A percentile compares a stretch with the other conserved stretches of the same genome.
Conservation (phyloP, 2,888 invertebrate species). For the Cephalotes varians region DNA sequence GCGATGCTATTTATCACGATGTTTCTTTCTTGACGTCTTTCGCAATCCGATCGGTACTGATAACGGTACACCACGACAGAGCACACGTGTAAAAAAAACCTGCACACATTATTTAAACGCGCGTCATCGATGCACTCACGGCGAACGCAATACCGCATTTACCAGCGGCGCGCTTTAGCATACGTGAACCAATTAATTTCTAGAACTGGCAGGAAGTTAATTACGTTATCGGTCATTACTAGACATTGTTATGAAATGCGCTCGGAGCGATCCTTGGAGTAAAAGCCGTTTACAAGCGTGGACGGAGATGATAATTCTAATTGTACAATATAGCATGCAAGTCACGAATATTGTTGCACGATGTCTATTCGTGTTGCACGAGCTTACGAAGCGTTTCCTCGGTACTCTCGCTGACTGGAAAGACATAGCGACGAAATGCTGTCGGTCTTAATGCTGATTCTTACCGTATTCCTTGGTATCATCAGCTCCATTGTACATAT, state of each 20-base stretch:
- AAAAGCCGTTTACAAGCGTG: slow-evolving; percentile 36
- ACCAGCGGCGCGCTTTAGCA: slow-evolving; percentile 41
- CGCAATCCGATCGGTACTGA: slow-evolving; percentile 70
- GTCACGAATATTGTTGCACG: slow-evolving; percentile 44
- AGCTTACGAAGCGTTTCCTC: slow-evolving; percentile 45
- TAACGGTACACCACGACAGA: slow-evolving; percentile 70
- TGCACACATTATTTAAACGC: slow-evolving; percentile 57
- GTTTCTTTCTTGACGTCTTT: slow-evolving; percentile 61
- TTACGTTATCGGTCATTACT: slow-evolving; percentile 60
- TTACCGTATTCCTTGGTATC: slow-evolving; percentile 30
- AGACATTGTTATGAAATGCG: slow-evolving; percentile 53
- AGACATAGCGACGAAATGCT: slow-evolving; percentile 33
- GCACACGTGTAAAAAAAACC: slow-evolving; percentile 53
- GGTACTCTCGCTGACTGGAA: slow-evolving; percentile 33
- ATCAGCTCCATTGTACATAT: slow-evolving; percentile 33
- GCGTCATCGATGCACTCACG: slow-evolving; percentile 45
- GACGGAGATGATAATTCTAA: slow-evolving; percentile 45
- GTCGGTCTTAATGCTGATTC: slow-evolving; percentile 19
- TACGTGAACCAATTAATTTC: slow-evolving; percentile 60
- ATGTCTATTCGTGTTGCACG: slow-evolving; percentile 42
- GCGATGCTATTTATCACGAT: slow-evolving; percentile 70
- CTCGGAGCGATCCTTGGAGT: slow-evolving; percentile 35
- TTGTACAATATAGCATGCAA: slow-evolving; percentile 41
- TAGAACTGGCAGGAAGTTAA: slow-evolving; percentile 58
- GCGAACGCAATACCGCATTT: slow-evolving; percentile 13